Evolutionary conservation across 2,797 vertebrate genomes (phyloP).

Genomic region (Heteromormyrus szaboi): DNA sequence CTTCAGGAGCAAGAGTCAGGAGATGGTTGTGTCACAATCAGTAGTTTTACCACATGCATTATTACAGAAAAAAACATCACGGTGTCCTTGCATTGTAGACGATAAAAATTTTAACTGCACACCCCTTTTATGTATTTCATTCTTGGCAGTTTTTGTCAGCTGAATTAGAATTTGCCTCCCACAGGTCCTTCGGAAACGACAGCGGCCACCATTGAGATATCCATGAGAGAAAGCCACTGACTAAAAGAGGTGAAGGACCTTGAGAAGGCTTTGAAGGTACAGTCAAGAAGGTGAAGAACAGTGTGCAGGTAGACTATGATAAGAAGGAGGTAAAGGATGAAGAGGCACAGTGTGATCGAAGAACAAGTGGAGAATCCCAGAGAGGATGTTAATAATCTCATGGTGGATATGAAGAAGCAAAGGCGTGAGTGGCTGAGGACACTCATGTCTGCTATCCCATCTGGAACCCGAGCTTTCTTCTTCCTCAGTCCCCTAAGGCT

Average conservation of each 20-base stretch:
- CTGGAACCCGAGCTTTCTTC: background rate
- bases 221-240: background rate
- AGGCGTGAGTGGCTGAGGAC: background rate
- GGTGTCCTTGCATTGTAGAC: background rate
- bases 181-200: background rate
- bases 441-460: background rate
- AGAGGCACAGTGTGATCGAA: background rate
- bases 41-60: constrained; percentile 1
- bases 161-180: background rate
- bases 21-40: background rate
- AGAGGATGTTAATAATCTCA: background rate
- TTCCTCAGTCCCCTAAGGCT: background rate
- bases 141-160: background rate
- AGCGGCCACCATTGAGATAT: background rate
- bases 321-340: background rate
- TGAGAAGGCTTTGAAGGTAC: background rate
- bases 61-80: background rate
- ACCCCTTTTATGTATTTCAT: background rate
- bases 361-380: background rate
- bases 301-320: background rate
- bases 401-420: background rate
- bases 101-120: background rate
- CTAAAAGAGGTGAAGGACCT: background rate
- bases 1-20: background rate
- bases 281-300: background rate